Evolutionary conservation across 2,888 invertebrate species (phyloP), one percentile per base, ranked within the genome.

Genomic region (Drosophila histrio): DNA sequence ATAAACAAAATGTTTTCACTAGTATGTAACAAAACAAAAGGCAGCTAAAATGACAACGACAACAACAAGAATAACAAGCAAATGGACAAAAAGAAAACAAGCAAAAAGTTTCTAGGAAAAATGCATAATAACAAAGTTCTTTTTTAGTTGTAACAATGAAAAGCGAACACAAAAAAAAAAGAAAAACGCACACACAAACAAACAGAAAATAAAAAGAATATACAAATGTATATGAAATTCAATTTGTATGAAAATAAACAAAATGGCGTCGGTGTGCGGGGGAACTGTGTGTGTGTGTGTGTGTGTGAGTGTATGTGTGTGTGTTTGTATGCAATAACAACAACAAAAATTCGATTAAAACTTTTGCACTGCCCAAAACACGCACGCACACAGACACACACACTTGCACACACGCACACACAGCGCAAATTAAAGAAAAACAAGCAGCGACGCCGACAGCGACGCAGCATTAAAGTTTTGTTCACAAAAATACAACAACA

Each of bases 291-390:
- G 9, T 5, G 4, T 19, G 26, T n/a, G 3, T 26, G 47, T 38
- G 22, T 53, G 32, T 44, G 24, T 38, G 52, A 26, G 32, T 44
- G 49, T 49, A 39, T 30, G 39, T 63, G 15, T 30, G 43, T 49
- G 50, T 53, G 39, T 61, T 21, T 59, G 47, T 65, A 52, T 41
- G 30, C 21, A 47, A 53, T 21, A 77, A 72, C 63, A 72, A 75
- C 65, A 72, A 62, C 70, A 73, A 76, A 75, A 86, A 83, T 88
- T 84, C 84, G 88, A 84, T 88, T 84, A 87, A 87, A 84, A 84
- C 68, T 84, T 87, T 85, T 86, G 50, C 77, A 52, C 52, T 77
- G 70, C 43, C 70, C 73, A 69, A 72, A 63, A 72, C 36, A 52
- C 47, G 32, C 56, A 39, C 52, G 59, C 47, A 57, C 41, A 57